Evolutionary conservation across 2,888 invertebrate genomes (phyloP), one percentile per base, ranked within the genome.

Genomic region (Drosophila cracens): DNA sequence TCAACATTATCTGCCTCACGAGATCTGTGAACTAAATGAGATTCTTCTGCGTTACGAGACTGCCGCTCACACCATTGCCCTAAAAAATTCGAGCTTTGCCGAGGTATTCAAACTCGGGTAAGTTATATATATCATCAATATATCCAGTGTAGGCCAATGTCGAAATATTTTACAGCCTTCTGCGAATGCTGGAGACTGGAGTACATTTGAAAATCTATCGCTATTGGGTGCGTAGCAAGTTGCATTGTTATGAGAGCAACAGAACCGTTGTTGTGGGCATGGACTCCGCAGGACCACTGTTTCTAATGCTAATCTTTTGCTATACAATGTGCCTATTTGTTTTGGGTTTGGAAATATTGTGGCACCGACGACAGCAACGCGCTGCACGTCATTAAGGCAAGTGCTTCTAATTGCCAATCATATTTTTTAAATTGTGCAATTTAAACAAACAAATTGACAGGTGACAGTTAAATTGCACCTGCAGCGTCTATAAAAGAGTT

Each of bases 1-100:
- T 4, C 87, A 90, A n/a, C 70, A 82, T 56, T 93, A 81, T 54
- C 58, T 90, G 33, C 90, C 91, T 0, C 83, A 92, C 53, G 91
- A 93, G 71, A 91, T 93, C n/a, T 93, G 93, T 62, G 91, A 90
- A 43, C 69, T 93, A 0, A 92, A 93, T 78, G 91, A 92, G 65
- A 87, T 93, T 10, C 69, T 84, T 0, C 63, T 93, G 6, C 77
- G 92, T 7, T 60, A 87, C 0, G 90, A 89, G 62, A 83, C 78
- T 7, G 61, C 62, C 2, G 61, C 90, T 6, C 72, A 83, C 8
- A 76, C 78, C 0, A 51, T 84, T 8, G 58, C 89, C 1, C 69
- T 70, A 27, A 92, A 82, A 54, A 89, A 86, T 31, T 92, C 92
- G 8, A 90, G 89, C 29, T 93, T 84, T 72, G 83, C 71, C 13